Evolutionary conservation across 64 coral and sea anemone species (phyloP), one percentile per base, ranked within the genome.

Genomic region (Montipora sp.): DNA sequence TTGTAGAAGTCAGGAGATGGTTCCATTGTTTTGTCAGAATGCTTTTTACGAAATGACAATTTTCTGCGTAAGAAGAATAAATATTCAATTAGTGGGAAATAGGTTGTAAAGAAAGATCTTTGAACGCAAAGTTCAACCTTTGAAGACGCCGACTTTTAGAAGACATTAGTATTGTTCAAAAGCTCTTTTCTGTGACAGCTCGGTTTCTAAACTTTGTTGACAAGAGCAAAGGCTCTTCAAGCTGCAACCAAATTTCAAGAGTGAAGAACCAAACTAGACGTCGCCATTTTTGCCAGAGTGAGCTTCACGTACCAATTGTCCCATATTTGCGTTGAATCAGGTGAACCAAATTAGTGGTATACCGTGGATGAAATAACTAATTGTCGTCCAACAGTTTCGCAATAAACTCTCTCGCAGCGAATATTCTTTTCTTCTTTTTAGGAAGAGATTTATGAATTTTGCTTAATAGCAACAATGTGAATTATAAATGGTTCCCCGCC

Each of bases 401-500:
- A 90, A 94, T 94, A 85, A 83, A 83, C 73, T 72, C 84, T 77
- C 57, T 84, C 83, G 51, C 49, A 84, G 59, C 78, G 87, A 72
- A 83, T 80, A 66, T 78, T 71, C 83, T 94, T 48, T 60, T 15
- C 20, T 12, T 72, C 59, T 61, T 84, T 67, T 43, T 87, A 69
- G 88, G 70, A 77, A 21, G 61, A 94, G 77, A 80, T 90, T 83
- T 90, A 80, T 90, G 59, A 90, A 58, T 79, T 69, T 79, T 90
- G 45, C 88, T 90, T 68, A 94, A 75, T 83, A 80, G 88, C 89
- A 94, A 94, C 87, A 79, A 84, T 80, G 75, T 90, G 93, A 94
- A 94, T 90, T 89, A 94, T 94, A 83, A 84, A 94, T 78, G 80
- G 88, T 68, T 84, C 87, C 93, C 93, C 83, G 88, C 66, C 58